phyloP scores from a whole-genome alignment of 2,113 vertebrate species.

The human (Homo sapiens) region DNA sequence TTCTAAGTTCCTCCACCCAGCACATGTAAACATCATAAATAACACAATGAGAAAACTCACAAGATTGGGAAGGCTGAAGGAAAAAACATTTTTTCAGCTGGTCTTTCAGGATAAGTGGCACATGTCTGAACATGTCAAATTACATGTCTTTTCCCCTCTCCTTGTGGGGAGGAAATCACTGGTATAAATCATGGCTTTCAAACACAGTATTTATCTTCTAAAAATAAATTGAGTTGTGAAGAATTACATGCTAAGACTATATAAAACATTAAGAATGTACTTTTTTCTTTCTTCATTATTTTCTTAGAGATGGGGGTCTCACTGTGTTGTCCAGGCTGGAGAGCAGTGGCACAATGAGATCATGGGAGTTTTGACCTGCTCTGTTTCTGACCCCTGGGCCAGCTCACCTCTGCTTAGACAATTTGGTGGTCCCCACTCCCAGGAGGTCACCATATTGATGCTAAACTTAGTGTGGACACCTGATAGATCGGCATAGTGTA shows the following conservation, averaged over 20 bases:
- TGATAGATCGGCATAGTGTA: not conserved
- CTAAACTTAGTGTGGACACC: not conserved
- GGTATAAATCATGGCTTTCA: conserved; percentile 56
- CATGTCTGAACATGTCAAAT: conserved; percentile 39
- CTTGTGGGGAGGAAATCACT: not conserved
- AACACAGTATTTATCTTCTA: conserved; percentile 54
- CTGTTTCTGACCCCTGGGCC: not conserved
- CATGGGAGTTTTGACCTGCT: not conserved
- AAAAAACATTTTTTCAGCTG: conserved; percentile 23
- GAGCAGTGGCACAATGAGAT: too few relatives aligned
- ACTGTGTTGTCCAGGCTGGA: not conserved
- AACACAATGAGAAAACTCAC: not conserved
- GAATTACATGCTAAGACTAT: conserved; percentile 41
- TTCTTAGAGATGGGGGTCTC: not conserved
- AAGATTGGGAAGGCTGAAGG: not conserved
- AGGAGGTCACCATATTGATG: not conserved
- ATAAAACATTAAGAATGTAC: conserved; percentile 3
- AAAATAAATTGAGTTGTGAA: conserved; percentile 59
- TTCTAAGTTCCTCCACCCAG: not conserved
- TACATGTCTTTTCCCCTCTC: not conserved
- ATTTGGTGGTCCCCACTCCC: not conserved
- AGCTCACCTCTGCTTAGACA: not conserved
- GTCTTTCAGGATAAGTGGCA: conserved; percentile 37
- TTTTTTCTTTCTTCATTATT: not conserved
- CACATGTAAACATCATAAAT: not conserved